These are phyloP conservation scores for Syrmaticus mikado DNA, from an alignment of 2,113 vertebrate species.

Conservation along the genomic window DNA sequence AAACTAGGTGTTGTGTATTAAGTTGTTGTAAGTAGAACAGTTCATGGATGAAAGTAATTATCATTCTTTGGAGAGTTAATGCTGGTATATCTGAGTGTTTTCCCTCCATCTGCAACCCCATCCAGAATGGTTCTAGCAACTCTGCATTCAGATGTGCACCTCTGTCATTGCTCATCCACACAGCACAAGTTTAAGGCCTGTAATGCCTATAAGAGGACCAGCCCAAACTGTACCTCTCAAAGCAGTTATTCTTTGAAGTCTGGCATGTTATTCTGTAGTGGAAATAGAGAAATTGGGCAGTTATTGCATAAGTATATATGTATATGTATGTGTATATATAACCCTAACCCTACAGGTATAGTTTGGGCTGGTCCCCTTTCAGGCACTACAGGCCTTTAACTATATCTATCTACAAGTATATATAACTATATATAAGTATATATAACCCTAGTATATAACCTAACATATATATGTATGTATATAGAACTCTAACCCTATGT, in stretches of 20 bases:
- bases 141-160: too few species aligned
- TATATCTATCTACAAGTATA: not conserved
- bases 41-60: not conserved
- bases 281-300: not conserved
- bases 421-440: too few species aligned
- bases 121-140: accelerated
- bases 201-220: not conserved
- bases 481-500: too few species aligned
- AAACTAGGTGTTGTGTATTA: constrained; percentile 26
- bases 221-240: not conserved
- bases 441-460: too few species aligned
- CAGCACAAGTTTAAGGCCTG: not conserved
- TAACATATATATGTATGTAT: too few species aligned
- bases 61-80: not conserved
- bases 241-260: not conserved
- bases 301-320: too few species aligned
- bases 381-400: not conserved
- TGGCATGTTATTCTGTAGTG: not conserved
- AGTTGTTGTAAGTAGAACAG: constrained; percentile 40
- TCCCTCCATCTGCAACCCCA: accelerated
- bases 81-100: not conserved
- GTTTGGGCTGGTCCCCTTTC: not conserved
- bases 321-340: too few species aligned
- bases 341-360: too few species aligned
- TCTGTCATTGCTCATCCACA: not conserved